These are phyloP conservation scores for Tragelaphus oryx DNA, from an alignment of 2,797 vertebrate species.

Conservation along the genomic window DNA sequence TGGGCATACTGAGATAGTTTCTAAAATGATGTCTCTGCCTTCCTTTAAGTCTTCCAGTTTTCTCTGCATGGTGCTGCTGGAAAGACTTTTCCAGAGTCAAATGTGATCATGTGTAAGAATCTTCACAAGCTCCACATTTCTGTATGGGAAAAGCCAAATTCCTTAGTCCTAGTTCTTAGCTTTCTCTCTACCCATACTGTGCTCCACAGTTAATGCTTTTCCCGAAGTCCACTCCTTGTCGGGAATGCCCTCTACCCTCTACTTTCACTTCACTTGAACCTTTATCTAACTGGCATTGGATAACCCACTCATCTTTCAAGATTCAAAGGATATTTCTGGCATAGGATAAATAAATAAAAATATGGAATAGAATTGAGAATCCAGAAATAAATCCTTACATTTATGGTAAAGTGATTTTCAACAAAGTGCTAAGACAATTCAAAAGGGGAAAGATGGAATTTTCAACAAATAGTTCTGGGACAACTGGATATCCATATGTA, in stretches of 20 bases:
- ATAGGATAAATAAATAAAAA: not conserved
- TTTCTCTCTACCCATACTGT: not conserved
- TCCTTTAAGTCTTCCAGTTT: not conserved
- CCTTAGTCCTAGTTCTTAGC: not conserved
- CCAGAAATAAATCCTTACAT: not conserved
- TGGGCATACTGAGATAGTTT: not conserved
- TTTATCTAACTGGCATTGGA: not conserved
- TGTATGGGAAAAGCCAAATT: not conserved
- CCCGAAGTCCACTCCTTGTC: not conserved
- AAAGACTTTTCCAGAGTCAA: not conserved
- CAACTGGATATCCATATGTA: not conserved
- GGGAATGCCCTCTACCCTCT: not conserved
- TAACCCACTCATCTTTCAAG: not conserved
- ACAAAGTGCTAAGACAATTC: not conserved
- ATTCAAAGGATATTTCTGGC: not conserved
- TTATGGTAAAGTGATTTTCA: not conserved
- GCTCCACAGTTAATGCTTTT: not conserved
- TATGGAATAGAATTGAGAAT: not conserved
- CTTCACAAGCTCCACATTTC: not conserved
- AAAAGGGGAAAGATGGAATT: not conserved
- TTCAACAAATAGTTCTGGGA: not conserved
- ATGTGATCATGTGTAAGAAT: not conserved
- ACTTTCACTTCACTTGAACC: not conserved
- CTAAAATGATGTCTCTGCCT: not conserved
- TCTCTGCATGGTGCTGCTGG: not conserved